A percentile compares a stretch with the other conserved stretches of the same genome.
phyloP scores from a whole-genome alignment of 2,888 invertebrate genomes.

The Piscicola geometra region DNA sequence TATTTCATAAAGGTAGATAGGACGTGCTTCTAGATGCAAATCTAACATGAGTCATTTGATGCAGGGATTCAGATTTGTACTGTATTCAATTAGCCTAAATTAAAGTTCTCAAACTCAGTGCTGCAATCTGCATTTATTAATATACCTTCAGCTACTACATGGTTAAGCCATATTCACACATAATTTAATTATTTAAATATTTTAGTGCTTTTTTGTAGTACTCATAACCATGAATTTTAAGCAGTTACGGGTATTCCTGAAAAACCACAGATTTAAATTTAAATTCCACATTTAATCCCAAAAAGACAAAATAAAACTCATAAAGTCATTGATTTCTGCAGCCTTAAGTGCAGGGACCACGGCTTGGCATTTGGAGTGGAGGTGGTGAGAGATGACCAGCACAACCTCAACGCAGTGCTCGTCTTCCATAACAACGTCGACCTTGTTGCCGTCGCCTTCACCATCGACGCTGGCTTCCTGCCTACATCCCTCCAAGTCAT shows the following conservation, averaged over 20 bases:
- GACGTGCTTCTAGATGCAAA: no score
- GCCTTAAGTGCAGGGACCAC: constrained; percentile 35
- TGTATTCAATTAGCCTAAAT: no score
- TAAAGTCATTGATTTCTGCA: not conserved
- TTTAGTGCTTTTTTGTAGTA: not conserved
- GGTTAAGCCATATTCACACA: no score
- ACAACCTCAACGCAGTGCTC: constrained; percentile 34
- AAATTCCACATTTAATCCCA: not conserved
- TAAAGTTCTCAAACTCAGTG: no score
- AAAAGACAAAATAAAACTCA: not conserved
- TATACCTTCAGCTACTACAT: no score
- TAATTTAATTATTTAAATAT: no score
- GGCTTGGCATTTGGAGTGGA: constrained; percentile 37
- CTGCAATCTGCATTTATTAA: no score
- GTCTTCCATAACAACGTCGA: constrained; percentile 40
- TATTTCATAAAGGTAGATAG: no score
- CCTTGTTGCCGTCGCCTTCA: constrained; percentile 40
- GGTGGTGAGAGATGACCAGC: constrained; percentile 32
- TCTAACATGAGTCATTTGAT: no score
- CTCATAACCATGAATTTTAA: no score
- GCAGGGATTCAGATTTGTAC: no score
- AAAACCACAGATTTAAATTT: not conserved
- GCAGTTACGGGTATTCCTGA: no score
- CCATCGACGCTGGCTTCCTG: constrained; percentile 37
- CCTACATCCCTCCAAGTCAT: constrained; percentile 32